Conservation (phyloP, 2,888 invertebrate species). For the Drosophila acutilabella region DNA sequence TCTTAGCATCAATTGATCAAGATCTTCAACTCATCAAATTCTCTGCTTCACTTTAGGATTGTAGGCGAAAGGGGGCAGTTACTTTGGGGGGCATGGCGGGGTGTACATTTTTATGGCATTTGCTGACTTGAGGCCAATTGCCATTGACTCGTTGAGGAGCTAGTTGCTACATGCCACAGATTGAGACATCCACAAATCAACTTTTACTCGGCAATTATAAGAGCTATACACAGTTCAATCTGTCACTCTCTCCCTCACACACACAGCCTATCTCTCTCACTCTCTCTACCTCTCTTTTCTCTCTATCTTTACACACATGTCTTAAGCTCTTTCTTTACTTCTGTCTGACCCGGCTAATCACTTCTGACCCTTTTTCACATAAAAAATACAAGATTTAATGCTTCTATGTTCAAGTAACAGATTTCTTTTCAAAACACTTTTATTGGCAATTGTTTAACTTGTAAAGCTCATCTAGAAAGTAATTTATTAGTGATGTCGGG, state of each 20-base stretch:
- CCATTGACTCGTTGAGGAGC: constrained; percentile 45
- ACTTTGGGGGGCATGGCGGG: not conserved
- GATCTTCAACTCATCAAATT: constrained; percentile 61
- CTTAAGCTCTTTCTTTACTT: constrained; percentile 27
- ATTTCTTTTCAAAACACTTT: constrained; percentile 7
- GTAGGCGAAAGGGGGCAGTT: not conserved
- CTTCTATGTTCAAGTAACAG: not conserved
- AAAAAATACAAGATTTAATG: constrained; percentile 19
- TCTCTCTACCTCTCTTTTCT: not conserved
- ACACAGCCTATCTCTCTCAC: too few species aligned
- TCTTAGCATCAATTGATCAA: constrained; percentile 77
- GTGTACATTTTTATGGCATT: constrained; percentile 37
- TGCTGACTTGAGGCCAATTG: constrained; percentile 54
- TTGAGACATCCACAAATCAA: constrained; percentile 57
- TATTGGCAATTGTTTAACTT: not conserved
- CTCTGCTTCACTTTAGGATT: not conserved
- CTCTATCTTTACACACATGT: not conserved
- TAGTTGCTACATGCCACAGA: constrained; percentile 28
- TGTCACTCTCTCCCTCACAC: not conserved
- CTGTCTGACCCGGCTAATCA: constrained; percentile 29
- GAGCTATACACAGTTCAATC: not conserved
- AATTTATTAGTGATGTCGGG: too few species aligned
- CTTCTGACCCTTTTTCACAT: constrained; percentile 24
- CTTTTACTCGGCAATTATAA: constrained; percentile 34
- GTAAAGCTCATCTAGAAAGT: not conserved